phyloP scores from a whole-genome alignment of 1,140 invertebrate species.

The Drosophila arizonae region DNA sequence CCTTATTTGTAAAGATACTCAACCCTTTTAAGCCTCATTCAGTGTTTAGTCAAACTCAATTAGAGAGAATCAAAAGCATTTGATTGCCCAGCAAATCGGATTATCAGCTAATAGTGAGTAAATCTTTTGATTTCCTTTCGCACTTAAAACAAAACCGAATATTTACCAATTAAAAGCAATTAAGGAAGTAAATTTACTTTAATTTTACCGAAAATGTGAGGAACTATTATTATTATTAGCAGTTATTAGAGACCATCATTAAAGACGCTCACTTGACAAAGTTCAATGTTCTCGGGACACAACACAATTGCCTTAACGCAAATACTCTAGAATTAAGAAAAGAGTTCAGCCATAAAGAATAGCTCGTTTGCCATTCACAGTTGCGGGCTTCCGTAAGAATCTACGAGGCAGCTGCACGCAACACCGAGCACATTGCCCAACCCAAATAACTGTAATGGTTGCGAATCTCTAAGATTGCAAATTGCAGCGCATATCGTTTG shows the following conservation, averaged over 20 bases:
- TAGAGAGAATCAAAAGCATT: neutral
- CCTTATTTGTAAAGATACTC: neutral
- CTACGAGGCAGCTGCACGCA: conserved; percentile 10
- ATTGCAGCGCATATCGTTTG: too few species aligned
- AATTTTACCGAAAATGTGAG: too few species aligned
- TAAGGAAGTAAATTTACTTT: neutral
- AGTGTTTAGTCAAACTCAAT: neutral
- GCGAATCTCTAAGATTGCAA: too few species aligned
- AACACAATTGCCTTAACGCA: conserved; percentile 16
- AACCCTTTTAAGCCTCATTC: neutral
- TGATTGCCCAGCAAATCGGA: conserved; percentile 13
- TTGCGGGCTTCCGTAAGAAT: conserved; percentile 29
- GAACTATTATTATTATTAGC: conserved; percentile 1
- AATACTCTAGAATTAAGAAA: conserved; percentile 11
- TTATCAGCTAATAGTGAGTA: conserved; percentile 4
- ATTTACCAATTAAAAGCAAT: conserved; percentile 10
- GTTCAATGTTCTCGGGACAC: conserved; percentile 21
- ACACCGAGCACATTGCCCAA: conserved; percentile 17
- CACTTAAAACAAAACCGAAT: neutral
- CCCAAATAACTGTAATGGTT: too few species aligned
- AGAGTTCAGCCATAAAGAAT: conserved; percentile 25
- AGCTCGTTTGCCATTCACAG: conserved; percentile 18
- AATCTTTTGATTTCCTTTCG: conserved; percentile 10
- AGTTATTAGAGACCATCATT: neutral
- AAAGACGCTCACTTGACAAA: conserved; percentile 1